These are phyloP conservation scores for Drosophila navojoa DNA, from an alignment of 1,140 invertebrate species.

Conservation along the genomic window DNA sequence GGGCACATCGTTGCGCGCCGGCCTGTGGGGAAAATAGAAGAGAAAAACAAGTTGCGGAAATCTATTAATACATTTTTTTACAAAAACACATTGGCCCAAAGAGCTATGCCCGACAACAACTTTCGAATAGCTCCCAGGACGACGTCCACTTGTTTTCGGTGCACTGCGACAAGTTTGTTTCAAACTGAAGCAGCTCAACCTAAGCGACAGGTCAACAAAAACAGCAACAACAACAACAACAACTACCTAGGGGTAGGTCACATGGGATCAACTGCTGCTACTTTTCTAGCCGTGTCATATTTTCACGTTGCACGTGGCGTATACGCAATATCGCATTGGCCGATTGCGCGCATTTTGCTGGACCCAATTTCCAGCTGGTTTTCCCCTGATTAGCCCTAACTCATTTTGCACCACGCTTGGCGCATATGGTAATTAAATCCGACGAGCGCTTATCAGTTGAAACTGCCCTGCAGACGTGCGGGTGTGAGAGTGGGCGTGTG, in stretches of 20 bases:
- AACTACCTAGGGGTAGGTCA: neutral
- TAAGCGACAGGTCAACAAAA: conserved; percentile 35
- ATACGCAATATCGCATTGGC: conserved; percentile 36
- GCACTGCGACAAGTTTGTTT: conserved; percentile 20
- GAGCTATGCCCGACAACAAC: conserved; percentile 26
- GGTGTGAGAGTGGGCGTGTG: neutral
- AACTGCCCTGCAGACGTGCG: neutral
- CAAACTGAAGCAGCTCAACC: conserved; percentile 17
- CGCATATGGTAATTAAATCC: conserved; percentile 58
- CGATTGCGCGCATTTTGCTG: neutral
- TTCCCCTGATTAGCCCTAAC: conserved; percentile 2
- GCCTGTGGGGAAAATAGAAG: conserved; percentile 51
- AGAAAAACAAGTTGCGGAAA: conserved; percentile 48
- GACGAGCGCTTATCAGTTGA: conserved; percentile 56
- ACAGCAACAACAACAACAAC: conserved; percentile 1
- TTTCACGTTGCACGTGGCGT: conserved; percentile 28
- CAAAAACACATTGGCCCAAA: conserved; percentile 18
- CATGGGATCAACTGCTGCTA: conserved; percentile 35
- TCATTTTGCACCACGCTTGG: neutral
- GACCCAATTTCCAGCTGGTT: conserved; percentile 35
- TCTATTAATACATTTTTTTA: conserved; percentile 70
- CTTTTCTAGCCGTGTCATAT: conserved; percentile 23
- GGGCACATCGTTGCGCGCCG: conserved; percentile 81
- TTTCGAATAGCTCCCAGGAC: conserved; percentile 70
- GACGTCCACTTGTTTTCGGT: conserved; percentile 28